Evolutionary conservation across 2,113 vertebrate species (phyloP), one percentile per base, ranked within the genome.

Genomic region (Perca fluviatilis): DNA sequence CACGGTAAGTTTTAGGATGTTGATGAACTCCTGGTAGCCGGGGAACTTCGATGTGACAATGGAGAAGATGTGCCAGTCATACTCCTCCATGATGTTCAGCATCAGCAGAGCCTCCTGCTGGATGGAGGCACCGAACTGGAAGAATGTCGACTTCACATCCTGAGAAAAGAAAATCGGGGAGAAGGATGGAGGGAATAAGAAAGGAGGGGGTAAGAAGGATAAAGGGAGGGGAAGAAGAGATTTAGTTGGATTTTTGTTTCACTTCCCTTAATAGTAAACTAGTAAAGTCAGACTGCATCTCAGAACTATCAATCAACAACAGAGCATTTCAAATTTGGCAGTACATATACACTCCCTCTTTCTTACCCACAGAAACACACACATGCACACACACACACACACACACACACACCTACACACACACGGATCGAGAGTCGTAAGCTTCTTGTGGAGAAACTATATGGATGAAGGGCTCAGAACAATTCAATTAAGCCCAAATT

Each of bases 51-150:
- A 99, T 57, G 98, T 99, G 85, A 99, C 97, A 40, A 99, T 94
- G 74, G 98, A 98, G 94, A 99, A 99, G 86, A 98, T 95, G 0
- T 99, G 98, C 98, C 98, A 99, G 94, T 99, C 98, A 1, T 99
- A 99, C 93, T 99, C 98, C 91, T 99, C 98, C 98, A 99, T 99
- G 91, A 99, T 99, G 92, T 98, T 99, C 67, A 99, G 88, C 98
- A 99, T 98, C 85, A 98, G 94, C 0, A 96, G 96, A 74, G 97
- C 98, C 93, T 99, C 98, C 92, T 99, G 98, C 87, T 99, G 98
- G 91, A 99, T 99, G 74, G 98, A 99, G 5, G 98, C 98, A 19
- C 98, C 98, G 43, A 99, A 99, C 86, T 99, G 98, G 94, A 99
- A 99, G 94, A 99, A 99, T 0, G 97, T 98, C 2, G 98, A 99